Base-by-base conservation (phyloP, 2,888 invertebrate species). In the Hemaris fuciformis region DNA sequence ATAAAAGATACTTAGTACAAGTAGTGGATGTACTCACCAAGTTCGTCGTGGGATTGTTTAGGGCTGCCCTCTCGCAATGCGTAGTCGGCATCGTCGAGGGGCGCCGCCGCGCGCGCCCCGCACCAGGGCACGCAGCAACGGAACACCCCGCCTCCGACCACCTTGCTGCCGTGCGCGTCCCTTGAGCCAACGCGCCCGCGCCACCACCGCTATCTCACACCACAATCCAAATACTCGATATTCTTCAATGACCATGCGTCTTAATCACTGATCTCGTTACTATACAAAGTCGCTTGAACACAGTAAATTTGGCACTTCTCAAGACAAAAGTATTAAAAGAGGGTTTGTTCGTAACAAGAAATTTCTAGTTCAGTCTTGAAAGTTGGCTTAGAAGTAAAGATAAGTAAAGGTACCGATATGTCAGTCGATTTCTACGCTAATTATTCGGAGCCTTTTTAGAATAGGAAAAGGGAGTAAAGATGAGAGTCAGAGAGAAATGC, bases 51-150 rank as follows among this genome's bases (percentile, higher is more conserved):
- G 58, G 81, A 80, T 61, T 85, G 85, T 65, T 83, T 83, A 65
- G 90, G 89, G 76, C 87, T 93, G 76, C 88, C 89, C 67, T 90
- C 92, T 64, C 85, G 82, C 65, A 91, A 81, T 70, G 90, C 90
- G 85, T 89, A 83, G 72, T 86, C 86, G 78, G 94, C 94, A 86
- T 94, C 94, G 92, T 93, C 91, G 80, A 91, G 91, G 91, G 94
- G 93, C 89, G 94, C 89, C 91, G 95, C 94, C 94, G 94, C 94
- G 95, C 92, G 92, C 92, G 92, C 92, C 91, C 95, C 95, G 94
- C 95, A 95, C 95, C 95, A 96, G 94, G 95, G 96, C 95, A 95
- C 94, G 94, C 95, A 95, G 94, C 96, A 96, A 94, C 95, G 95
- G 95, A 96, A 96, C 93, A 95, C 95, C 94, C 94, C 94, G 87